Base-by-base conservation (phyloP, 2,113 vertebrate species). In the Tauraco erythrolophus region DNA sequence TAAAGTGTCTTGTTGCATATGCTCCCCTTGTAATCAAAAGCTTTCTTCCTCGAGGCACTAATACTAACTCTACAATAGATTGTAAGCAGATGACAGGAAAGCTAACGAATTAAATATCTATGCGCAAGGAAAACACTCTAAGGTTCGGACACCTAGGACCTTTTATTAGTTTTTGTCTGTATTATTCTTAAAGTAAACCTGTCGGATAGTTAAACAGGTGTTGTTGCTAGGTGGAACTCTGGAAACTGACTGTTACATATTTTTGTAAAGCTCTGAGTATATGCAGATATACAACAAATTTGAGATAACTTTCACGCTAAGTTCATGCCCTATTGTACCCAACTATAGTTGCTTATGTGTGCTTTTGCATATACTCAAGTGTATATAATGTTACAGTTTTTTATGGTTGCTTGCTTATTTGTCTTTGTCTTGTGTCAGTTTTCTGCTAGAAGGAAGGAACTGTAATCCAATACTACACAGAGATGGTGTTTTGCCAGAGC, bases 381-480 rank as follows among this genome's bases (percentile, higher is more conserved):
- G 19, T 89, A 19, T 48, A 13, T 53, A 74, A 19, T 4, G 1
- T 33, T 84, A 92, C 46, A 4, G 13, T 74, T 74, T 62, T 43
- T 69, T 89, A 35, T 19, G 50, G 54, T 71, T 84, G 35, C 33
- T 65, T 87, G 54, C 60, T 65, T 71, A 37, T 77, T 96, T 77
- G 48, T 75, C 57, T 80, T 80, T 92, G 53, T 84, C 41, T 45
- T 58, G 35, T 45, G 14, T 81, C 92, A 62, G 71, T 84, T 70
- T 92, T 81, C 80, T 86, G 23, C 64, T 75, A 48, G 64, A 75
- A 90, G 69, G 60, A 95, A 94, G 84, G 94, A 89, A 71, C 84
- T 91, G 60, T 76, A 86, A 61, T 88, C 66, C 68, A 92, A 22
- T 88, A 30, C 62, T 91, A 72, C 71, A 45, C 11, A 80, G 70